A percentile compares a stretch with the other conserved stretches of the same genome.
phyloP scores from a whole-genome alignment of 1,140 invertebrate species.

The Drosophila sp. region DNA sequence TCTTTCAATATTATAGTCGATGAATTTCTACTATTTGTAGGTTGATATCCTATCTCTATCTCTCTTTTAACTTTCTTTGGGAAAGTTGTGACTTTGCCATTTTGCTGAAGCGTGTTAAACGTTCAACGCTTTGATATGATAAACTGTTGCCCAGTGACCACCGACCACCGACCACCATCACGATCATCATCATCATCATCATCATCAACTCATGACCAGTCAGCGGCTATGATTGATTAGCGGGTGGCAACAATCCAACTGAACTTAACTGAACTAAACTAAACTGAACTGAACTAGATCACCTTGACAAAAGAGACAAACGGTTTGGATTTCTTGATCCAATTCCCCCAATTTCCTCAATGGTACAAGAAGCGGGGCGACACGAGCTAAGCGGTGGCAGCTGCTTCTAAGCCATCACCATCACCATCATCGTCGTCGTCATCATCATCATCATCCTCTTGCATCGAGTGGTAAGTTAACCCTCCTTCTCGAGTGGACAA shows the following conservation, averaged over 20 bases:
- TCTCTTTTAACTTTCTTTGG: constrained; percentile 26
- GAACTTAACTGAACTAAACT: background rate
- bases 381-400: constrained; percentile 4
- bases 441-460: constrained; percentile 6
- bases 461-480: constrained; percentile 5
- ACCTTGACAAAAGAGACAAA: background rate
- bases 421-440: background rate
- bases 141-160: constrained; percentile 11
- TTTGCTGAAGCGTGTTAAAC: constrained; percentile 49
- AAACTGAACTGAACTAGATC: background rate
- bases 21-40: background rate
- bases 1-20: background rate
- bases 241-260: constrained; percentile 4
- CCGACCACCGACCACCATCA: background rate
- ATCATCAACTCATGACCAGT: constrained; percentile 1
- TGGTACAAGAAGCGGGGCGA: background rate
- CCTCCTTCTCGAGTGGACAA: constrained; percentile 17
- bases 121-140: constrained; percentile 39
- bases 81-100: constrained; percentile 40
- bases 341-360: background rate
- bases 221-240: constrained; percentile 21
- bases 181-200: constrained; percentile 7
- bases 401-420: constrained; percentile 6
- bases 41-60: background rate
- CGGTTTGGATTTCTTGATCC: constrained; percentile 1